A percentile compares a stretch with the other conserved stretches of the same genome.
Conservation (phyloP, 1,140 invertebrate genomes). For the Dendrolimus punctatus region DNA sequence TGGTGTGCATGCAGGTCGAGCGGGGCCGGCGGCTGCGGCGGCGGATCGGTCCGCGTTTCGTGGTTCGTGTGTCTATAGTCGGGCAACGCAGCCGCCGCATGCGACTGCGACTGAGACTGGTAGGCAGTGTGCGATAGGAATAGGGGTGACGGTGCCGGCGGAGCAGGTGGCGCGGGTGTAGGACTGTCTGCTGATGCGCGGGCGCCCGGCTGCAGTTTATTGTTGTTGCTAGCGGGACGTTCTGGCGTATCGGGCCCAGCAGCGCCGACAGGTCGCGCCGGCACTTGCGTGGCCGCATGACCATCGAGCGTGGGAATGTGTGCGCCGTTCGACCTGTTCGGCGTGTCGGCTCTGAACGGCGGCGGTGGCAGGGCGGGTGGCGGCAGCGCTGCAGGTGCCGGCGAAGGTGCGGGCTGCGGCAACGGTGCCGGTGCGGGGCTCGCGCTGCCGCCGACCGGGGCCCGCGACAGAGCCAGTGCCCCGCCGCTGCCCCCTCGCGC, state of each 20-base stretch:
- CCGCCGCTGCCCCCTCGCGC: conserved; percentile 61
- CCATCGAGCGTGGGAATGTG: conserved; percentile 55
- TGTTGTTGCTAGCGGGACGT: conserved; percentile 78
- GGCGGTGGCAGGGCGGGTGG: conserved; percentile 58
- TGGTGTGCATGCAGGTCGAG: conserved; percentile 66
- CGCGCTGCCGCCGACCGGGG: conserved; percentile 61
- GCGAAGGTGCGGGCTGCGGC: conserved; percentile 61
- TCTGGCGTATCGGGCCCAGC: conserved; percentile 61
- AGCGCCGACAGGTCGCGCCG: conserved; percentile 46
- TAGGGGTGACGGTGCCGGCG: conserved; percentile 46
- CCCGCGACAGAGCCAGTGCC: conserved; percentile 52
- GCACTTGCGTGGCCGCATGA: conserved; percentile 53
- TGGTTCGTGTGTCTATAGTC: conserved; percentile 68
- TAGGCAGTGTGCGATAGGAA: conserved; percentile 74
- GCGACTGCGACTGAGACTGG: conserved; percentile 79
- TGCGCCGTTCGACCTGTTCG: conserved; percentile 48
- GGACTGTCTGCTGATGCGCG: conserved; percentile 56
- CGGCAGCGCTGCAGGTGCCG: conserved; percentile 59
- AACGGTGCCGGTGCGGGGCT: conserved; percentile 61
- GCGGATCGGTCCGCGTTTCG: conserved; percentile 68
- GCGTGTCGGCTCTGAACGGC: conserved; percentile 55
- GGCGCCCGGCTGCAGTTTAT: conserved; percentile 84
- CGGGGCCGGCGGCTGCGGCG: conserved; percentile 58
- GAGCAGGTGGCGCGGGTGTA: conserved; percentile 53
- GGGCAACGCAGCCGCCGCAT: conserved; percentile 79